Percentiles rank a stretch among this genome's conserved stretches.
These are phyloP conservation scores for Heloderma charlesbogerti DNA, from an alignment of 2,113 vertebrate species.

Conservation along the genomic window DNA sequence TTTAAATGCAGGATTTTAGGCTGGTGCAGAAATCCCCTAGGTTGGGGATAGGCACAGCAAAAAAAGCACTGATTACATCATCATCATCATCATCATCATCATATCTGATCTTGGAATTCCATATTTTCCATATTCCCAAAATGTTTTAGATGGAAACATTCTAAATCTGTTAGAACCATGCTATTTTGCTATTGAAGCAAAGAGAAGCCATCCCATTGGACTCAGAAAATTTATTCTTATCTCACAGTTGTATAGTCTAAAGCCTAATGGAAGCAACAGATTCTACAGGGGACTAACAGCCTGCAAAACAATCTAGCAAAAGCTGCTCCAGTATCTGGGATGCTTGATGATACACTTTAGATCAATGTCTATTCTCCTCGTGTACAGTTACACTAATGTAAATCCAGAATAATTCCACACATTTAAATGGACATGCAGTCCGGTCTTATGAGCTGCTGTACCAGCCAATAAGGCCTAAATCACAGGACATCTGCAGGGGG, in stretches of 20 bases:
- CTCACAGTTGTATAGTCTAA: neutral
- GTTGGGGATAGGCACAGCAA: neutral
- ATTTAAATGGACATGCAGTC: neutral
- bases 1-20: too few species aligned
- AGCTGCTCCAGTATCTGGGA: neutral
- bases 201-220: neutral
- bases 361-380: neutral
- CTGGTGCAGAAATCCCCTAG: too few species aligned
- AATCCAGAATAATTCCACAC: neutral
- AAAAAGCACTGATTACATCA: neutral
- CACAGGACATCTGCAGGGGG: neutral
- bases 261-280: neutral
- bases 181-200: neutral
- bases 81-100: neutral
- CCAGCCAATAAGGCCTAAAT: neutral
- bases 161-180: neutral
- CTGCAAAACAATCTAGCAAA: neutral
- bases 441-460: constrained; percentile 4
- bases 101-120: neutral
- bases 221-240: neutral
- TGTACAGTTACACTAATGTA: neutral
- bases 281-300: neutral
- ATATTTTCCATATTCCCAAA: neutral
- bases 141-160: constrained; percentile 20
- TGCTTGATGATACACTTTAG: neutral